Base-by-base conservation (phyloP, 92 coral and sea anemone species). In the Ricordea florida region DNA sequence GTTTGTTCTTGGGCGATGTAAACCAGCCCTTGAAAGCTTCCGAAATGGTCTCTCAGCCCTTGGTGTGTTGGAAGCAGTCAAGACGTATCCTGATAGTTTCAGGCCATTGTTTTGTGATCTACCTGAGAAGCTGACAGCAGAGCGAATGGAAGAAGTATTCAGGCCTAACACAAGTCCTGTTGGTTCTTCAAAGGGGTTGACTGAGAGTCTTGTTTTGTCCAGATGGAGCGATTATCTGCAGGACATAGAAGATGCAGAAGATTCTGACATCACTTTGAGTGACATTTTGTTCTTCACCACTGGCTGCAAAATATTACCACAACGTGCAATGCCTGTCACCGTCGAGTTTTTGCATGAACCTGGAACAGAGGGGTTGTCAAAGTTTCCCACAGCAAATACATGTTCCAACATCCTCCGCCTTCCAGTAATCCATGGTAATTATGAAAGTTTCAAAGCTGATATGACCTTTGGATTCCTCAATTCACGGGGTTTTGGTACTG, bases 161-260 rank as follows among this genome's bases (percentile, higher is more conserved):
- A 61, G n/a, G 66, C 68, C 70, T 33, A 70, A 20, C 31, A 55
- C 80, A 66, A 88, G 90, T 49, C 77, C 69, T n/a, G 71, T 71
- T 51, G 93, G 93, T 10, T 88, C 89, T 20, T 62, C 81, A 25
- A 88, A 71, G 57, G 70, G 68, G 40, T 9, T 77, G 21, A 78
- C 83, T 14, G 93, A 87, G 61, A 83, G 86, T 56, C 72, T 83
- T 22, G 90, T 88, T 59, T 61, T 83, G 48, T 88, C 93, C 34
- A 35, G 89, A 55, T 88, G 93, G 89, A 65, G 88, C 10, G 89
- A 88, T 23, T 88, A 89, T 79, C 87, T 89, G n/a, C 90, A 79
- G 74, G 94, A 89, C 42, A 56, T 81, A 59, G 90, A 89, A 76
- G 94, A 81, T 51, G 73, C 18, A 21, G 89, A 83, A 68, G 93